A percentile compares a stretch with the other conserved stretches of the same genome.
phyloP scores from a whole-genome alignment of 2,888 invertebrate genomes.

The Folsomia candida region DNA sequence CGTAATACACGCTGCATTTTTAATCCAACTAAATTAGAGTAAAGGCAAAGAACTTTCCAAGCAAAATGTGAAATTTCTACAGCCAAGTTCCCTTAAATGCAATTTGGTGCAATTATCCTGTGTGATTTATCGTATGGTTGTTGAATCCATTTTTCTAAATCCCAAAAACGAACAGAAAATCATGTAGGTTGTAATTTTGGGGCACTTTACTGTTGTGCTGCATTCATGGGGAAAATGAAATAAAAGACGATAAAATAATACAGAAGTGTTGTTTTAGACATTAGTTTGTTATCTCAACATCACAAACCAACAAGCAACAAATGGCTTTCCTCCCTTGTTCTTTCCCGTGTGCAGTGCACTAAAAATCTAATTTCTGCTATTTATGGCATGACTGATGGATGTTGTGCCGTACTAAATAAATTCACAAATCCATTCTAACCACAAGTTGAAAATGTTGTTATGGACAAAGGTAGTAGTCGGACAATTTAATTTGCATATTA shows the following conservation, averaged over 20 bases:
- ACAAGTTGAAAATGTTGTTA: not conserved
- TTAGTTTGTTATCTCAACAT: conserved; percentile 1
- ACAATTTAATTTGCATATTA: conserved; percentile 3
- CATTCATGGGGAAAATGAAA: not conserved
- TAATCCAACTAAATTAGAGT: not conserved
- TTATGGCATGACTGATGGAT: conserved; percentile 7
- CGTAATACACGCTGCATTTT: not conserved
- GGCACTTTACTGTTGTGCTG: conserved; percentile 3
- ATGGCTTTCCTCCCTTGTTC: not conserved
- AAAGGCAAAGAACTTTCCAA: not conserved
- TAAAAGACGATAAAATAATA: not conserved
- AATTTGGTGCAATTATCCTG: not conserved
- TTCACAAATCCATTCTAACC: not conserved
- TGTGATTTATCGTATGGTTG: conserved; percentile 4
- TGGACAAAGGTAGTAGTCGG: not conserved
- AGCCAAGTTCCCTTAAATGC: not conserved
- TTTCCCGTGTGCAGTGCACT: not conserved
- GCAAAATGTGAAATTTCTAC: not conserved
- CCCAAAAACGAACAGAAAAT: not conserved
- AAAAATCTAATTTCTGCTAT: conserved; percentile 8
- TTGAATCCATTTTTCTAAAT: not conserved
- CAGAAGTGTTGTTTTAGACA: not conserved
- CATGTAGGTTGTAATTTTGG: conserved; percentile 11
- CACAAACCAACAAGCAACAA: not conserved
- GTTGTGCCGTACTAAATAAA: not conserved